A percentile compares a stretch with the other conserved stretches of the same genome.
These are phyloP conservation scores for Proteles cristata DNA, from an alignment of 2,113 vertebrate genomes.

Conservation along the genomic window DNA sequence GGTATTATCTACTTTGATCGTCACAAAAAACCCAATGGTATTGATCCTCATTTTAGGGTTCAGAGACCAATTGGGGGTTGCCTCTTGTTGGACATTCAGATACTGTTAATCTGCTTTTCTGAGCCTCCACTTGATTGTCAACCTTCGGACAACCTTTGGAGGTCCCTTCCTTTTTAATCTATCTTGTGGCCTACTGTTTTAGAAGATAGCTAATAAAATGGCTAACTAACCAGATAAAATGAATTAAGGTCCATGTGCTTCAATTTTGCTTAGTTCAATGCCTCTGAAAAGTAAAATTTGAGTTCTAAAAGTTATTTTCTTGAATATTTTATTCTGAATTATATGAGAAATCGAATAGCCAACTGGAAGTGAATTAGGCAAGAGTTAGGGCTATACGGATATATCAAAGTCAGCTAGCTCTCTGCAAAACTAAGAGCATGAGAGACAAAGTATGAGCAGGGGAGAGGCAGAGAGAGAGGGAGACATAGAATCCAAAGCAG, in stretches of 20 bases:
- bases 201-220: background rate
- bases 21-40: background rate
- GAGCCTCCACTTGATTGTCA: background rate
- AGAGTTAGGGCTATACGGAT: rapidly evolving
- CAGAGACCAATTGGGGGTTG: background rate
- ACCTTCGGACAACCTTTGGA: background rate
- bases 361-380: background rate
- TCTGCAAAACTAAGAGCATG: background rate
- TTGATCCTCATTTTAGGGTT: background rate
- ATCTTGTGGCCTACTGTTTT: background rate
- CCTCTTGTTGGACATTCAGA: background rate
- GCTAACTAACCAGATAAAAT: background rate
- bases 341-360: background rate
- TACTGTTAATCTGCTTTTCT: background rate
- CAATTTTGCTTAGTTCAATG: background rate
- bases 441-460: too few species aligned
- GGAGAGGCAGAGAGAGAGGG: too few species aligned
- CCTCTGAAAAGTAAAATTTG: background rate
- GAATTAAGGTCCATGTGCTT: background rate
- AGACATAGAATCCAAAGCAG: too few species aligned
- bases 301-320: background rate
- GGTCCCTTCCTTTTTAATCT: background rate
- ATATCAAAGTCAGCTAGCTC: background rate
- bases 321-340: background rate
- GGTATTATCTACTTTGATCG: background rate